Base-by-base conservation (phyloP, 2,113 vertebrate species). In the Zosterops lateralis region DNA sequence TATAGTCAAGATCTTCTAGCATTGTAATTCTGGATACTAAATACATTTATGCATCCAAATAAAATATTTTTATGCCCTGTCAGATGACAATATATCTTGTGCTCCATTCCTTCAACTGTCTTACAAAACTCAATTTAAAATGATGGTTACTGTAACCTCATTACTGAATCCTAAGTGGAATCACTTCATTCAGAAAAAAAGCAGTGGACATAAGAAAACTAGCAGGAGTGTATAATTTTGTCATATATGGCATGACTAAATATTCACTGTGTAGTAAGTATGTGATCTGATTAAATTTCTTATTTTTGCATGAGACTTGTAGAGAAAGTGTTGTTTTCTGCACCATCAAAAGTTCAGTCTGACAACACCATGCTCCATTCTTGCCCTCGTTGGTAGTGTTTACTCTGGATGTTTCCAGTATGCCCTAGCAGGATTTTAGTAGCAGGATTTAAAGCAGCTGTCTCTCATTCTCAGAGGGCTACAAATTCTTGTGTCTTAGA, bases 291-390 rank as follows among this genome's bases (percentile, higher is more conserved):
- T 50, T 64, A 24, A 7, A 28, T 71, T 56, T 88, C 22, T 71
- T 48, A 29, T 48, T 90, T 84, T 92, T 53, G n/a, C 17, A 2
- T 20, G 16, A 65, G 44, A 18, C 19, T 74, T 60, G 20, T 6
- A 32, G 47, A 83, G 73, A 54, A 62, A 53, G 3, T 6, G 19
- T 9, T 74, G 44, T 10, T 60, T 62, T 45, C 58, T 58, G 38
- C 3, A 7, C 12, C 3, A 0, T 17, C 18, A 34, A 29, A 60
- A 75, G 6, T 38, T 76, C 53, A 20, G 25, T 48, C 34, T 58
- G 45, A 40, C 13, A 38, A 3, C 28, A 28, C 3, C 0, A 1
- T 45, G 47, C 36, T 19, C 16, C 0, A 0, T 47, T 84, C 53
- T 71, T 13, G 6, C 14, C 19, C 31, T 82, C 2, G 0, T 7